Base-by-base conservation (phyloP, 2,888 invertebrate species). In the Thereva nobilitata region DNA sequence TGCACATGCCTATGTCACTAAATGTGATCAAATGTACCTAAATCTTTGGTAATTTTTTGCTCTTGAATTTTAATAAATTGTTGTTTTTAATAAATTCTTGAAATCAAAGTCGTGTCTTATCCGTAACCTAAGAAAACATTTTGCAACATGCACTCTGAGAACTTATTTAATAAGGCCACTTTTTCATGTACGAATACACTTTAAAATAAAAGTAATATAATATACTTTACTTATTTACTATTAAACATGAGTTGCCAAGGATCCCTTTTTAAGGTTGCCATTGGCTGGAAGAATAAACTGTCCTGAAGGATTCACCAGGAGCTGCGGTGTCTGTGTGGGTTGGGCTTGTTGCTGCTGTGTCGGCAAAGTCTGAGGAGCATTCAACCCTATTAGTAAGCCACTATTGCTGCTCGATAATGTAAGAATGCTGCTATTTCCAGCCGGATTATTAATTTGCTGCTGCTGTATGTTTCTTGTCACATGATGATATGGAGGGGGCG, bases 401-500 rank as follows among this genome's bases (percentile, higher is more conserved):
- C 50, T 61, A 35, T 9, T 77, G 73, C 70, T 78, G 34, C 85
- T 84, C 70, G 86, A 85, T 57, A 54, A n/a, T 52, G 10, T 57
- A 57, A 10, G 45, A 61, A 64, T 74, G 91, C 92, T 0, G 91
- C 91, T 23, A 7, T 45, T 1, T 6, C 45, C 54, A 49, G n/a
- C 40, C 23, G 41, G 12, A 38, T 61, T 61, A n/a, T 8, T 37
- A 4, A 6, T 8, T 4, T 49, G 49, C 50, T 61, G 49, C 50
- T 61, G 49, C 50, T 74, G 71, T 70, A 76, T 75, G 57, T 72
- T 72, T 52, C 79, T 75, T 6, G 79, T 74, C 52, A 78, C 77
- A 47, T 70, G 69, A 74, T 86, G 86, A 76, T 91, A 91, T 2
- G 91, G 91, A 4, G 91, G 91, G 49, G 91, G 91, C 55, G 91